These are phyloP conservation scores for Leucoraja ocellata DNA, from an alignment of 2,797 vertebrate species.

Conservation along the genomic window DNA sequence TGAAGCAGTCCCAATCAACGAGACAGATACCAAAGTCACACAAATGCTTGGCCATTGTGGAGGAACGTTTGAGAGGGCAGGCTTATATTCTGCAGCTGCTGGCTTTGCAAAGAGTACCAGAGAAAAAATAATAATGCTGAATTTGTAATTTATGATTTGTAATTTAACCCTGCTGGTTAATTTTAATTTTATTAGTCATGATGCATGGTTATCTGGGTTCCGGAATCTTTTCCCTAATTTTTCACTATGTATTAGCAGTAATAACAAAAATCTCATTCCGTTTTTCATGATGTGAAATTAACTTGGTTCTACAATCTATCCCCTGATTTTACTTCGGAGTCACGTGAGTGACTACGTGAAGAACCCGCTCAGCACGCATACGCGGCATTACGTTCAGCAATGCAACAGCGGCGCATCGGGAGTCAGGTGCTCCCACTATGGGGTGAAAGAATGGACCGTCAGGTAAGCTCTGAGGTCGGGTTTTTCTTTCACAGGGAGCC, in stretches of 20 bases:
- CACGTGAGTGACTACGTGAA: no score
- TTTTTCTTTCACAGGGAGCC: no score
- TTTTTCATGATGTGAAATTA: conserved; percentile 8
- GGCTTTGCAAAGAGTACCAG: no score
- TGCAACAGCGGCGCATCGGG: no score
- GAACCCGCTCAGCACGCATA: no score
- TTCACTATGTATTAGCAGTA: not conserved
- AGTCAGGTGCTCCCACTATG: no score
- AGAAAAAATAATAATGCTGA: not conserved
- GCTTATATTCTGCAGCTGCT: conserved; percentile 18
- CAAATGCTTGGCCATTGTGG: not conserved
- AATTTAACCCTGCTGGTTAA: conserved; percentile 14
- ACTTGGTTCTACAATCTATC: not conserved
- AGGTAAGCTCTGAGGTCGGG: no score
- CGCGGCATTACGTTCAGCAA: no score
- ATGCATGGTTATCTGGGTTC: not conserved
- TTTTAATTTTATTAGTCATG: conserved; percentile 22
- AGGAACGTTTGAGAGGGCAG: not conserved
- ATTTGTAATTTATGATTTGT: not conserved
- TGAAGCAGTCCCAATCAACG: not conserved
- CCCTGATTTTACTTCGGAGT: no score
- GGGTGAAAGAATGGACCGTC: no score
- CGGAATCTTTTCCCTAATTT: no score
- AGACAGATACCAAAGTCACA: not conserved
- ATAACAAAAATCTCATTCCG: not conserved